These are phyloP conservation scores for Nibea albiflora DNA, from an alignment of 2,113 vertebrate genomes.

Conservation along the genomic window DNA sequence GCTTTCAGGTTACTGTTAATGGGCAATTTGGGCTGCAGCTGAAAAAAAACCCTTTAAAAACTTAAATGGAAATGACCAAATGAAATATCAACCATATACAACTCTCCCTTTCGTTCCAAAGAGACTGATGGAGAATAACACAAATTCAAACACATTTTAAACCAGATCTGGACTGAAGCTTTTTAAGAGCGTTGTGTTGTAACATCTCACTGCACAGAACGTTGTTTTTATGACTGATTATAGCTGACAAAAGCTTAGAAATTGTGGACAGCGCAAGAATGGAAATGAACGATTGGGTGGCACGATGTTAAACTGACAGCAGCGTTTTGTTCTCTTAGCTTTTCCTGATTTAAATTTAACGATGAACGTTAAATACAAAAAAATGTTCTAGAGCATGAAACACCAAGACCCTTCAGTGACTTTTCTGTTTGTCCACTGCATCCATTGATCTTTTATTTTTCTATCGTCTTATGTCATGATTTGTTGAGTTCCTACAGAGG, in stretches of 20 bases:
- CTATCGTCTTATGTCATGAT: neutral
- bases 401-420: neutral
- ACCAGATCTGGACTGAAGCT: neutral
- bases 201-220: neutral
- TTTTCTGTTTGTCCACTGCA: neutral
- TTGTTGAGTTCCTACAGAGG: neutral
- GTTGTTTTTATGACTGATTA: neutral
- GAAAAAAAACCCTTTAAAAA: neutral
- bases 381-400: neutral
- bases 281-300: neutral
- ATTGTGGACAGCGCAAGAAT: neutral
- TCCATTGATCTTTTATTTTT: neutral
- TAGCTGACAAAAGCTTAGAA: neutral
- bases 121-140: neutral
- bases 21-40: conserved; percentile 13
- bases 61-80: conserved; percentile 27
- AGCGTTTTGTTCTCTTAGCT: neutral
- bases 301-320: neutral
- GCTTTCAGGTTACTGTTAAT: conserved; percentile 46
- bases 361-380: neutral
- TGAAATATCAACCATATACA: conserved; percentile 10
- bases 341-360: neutral
- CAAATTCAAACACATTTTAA: conserved; percentile 6
- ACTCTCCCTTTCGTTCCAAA: conserved; percentile 6
- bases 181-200: neutral